Evolutionary conservation across 2,888 invertebrate species (phyloP), one percentile per base, ranked within the genome.

Genomic region (Fragum fragum): DNA sequence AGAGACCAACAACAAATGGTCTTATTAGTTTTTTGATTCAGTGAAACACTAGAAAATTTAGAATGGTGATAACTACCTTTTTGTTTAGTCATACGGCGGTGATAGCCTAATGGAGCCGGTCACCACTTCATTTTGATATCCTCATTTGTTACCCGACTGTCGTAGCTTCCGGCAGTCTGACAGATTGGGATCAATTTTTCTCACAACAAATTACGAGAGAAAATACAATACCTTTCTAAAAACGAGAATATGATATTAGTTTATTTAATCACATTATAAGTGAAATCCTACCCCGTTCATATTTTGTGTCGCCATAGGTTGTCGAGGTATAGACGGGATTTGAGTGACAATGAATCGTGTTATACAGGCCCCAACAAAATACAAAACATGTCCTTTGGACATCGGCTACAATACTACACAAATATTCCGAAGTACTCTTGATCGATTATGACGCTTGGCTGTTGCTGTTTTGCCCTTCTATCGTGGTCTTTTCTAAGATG

Each of bases 181-280:
- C 66, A 66, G 66, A 66, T 66, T 66, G 7, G 66, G 66, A 66
- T 66, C 66, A 66, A 66, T 66, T 66, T 42, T 42, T 42, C 66
- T 39, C 66, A 42, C 66, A 66, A 66, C 66, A 66, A 66, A 66
- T 26, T 16, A 42, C 2, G 9, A 66, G 18, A 66, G 18, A 66
- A 9, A 18, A 39, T 23, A 66, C 39, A 66, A 42, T 42, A 39
- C 66, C 42, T 18, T 14, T 66, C 66, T 66, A 66, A 66, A 66
- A 21, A 42, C 23, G 66, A 66, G 66, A 66, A 66, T 66, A 66
- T 66, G 66, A 66, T 66, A 66, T 66, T 66, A 66, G 66, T 66
- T 66, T 66, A 66, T 66, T 66, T 66, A 66, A 66, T 42, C 36
- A 42, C 66, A 42, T 66, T 66, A 66, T 66, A 66, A 66, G 36